Percentiles rank a stretch among this genome's conserved stretches.
These are phyloP conservation scores for Lophura swinhoii DNA, from an alignment of 2,797 vertebrate genomes.

Conservation along the genomic window DNA sequence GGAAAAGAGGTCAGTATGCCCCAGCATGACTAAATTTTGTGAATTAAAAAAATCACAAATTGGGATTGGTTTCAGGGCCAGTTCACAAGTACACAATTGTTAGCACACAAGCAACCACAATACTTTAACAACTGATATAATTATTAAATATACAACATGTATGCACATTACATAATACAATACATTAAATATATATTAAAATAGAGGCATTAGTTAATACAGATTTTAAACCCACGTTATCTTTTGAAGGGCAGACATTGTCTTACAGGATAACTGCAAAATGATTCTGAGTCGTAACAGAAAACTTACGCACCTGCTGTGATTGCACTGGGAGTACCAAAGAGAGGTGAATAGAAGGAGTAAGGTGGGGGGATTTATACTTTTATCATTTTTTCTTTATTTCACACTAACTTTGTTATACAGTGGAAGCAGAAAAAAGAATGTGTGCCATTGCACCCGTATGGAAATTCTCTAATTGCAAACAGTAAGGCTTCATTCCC, in stretches of 20 bases:
- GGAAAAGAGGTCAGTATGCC: neutral
- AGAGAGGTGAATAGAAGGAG: neutral
- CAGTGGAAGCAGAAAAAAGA: constrained; percentile 13
- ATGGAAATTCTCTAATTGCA: neutral
- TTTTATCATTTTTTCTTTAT: neutral
- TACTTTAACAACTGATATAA: neutral
- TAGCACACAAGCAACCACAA: neutral
- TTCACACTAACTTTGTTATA: neutral
- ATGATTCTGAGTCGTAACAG: neutral
- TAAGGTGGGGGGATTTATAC: neutral
- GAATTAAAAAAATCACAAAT: neutral
- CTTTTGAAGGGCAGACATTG: neutral
- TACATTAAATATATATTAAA: neutral
- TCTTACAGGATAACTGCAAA: neutral
- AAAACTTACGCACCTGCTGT: neutral
- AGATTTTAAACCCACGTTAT: neutral
- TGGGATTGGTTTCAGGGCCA: neutral
- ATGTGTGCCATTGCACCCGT: neutral
- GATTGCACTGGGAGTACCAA: neutral
- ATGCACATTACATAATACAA: neutral
- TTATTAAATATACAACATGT: neutral
- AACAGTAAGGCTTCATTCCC: neutral
- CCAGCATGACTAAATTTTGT: neutral
- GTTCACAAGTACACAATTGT: neutral
- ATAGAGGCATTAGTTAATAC: neutral